Base-by-base conservation (phyloP, 1,140 invertebrate genomes). In the Zaprionus davidi region DNA sequence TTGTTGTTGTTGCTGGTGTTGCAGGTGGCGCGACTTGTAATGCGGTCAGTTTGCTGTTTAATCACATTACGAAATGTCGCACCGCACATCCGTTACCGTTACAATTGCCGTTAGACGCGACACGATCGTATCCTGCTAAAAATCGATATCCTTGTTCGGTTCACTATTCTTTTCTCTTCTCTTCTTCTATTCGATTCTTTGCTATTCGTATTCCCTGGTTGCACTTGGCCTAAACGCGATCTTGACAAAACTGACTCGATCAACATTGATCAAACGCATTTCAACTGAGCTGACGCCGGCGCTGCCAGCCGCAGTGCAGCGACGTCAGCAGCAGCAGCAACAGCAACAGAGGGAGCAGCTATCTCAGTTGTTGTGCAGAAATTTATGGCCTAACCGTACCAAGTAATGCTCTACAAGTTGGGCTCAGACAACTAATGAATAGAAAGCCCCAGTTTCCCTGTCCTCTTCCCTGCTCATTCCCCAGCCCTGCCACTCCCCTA, bases 211-310 rank as follows among this genome's bases (percentile, higher is more conserved):
- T 53, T 36, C 13, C 34, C 28, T 28, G 49, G 34, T 20, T 64
- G 80, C 85, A 84, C 85, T 91, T 90, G 59, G 75, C 85, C 76
- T 82, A 82, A 79, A 90, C 86, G 83, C 82, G 90, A 87, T 92
- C 90, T 92, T 91, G 81, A 85, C 90, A 86, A 92, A 90, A 92
- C 90, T 92, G 82, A 92, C 90, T 85, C 79, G 86, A 92, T 90
- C 83, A 67, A 71, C 77, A 81, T 75, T 79, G 81, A 92, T 92
- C 86, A 82, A 79, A 86, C 79, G 83, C 90, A 92, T 90, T 92
- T 90, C 82, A 90, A 87, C 84, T 88, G 81, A 80, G 51, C 77
- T 79, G 78, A 86, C 74, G 65, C 82, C 84, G 76, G 55, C 82
- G 76, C 66, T 71, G 77, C 24, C 64, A 72, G 28, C 41, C 49